These are phyloP conservation scores for Scaptomyza caliginosa DNA, from an alignment of 2,888 invertebrate genomes.

Conservation along the genomic window DNA sequence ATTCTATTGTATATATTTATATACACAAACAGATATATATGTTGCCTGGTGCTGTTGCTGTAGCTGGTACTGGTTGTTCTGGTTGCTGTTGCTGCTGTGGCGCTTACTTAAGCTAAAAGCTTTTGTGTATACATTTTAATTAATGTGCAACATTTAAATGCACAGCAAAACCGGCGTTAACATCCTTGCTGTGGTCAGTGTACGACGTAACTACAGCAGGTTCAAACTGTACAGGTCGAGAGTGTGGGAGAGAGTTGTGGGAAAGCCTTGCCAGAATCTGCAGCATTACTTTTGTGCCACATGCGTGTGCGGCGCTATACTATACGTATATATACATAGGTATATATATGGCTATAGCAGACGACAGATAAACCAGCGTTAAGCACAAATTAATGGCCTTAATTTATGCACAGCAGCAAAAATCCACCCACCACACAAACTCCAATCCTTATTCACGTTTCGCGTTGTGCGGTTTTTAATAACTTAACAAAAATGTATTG, in stretches of 20 bases:
- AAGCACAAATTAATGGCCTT: conserved; percentile 76
- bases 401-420: conserved; percentile 64
- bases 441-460: conserved; percentile 1
- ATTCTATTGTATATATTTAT: conserved; percentile 48
- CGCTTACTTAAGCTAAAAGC: conserved; percentile 79
- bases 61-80: conserved; percentile 3
- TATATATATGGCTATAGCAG: conserved; percentile 46
- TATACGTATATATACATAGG: neutral
- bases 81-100: conserved; percentile 8
- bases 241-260: neutral
- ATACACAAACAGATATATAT: conserved; percentile 16
- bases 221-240: conserved; percentile 1
- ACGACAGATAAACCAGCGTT: conserved; percentile 73
- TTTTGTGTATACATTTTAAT: conserved; percentile 79
- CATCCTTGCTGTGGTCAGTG: conserved; percentile 42
- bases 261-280: conserved; percentile 1
- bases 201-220: conserved; percentile 13
- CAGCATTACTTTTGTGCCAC: conserved; percentile 37
- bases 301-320: conserved; percentile 59
- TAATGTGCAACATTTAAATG: conserved; percentile 79
- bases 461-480: conserved; percentile 61
- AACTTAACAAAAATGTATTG: conserved; percentile 76
- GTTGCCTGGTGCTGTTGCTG: conserved; percentile 34
- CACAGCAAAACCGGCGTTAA: conserved; percentile 62
- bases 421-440: neutral